A percentile compares a stretch with the other conserved stretches of the same genome.
Conservation (phyloP, 2,113 vertebrate species). For the Lasiurus borealis region DNA sequence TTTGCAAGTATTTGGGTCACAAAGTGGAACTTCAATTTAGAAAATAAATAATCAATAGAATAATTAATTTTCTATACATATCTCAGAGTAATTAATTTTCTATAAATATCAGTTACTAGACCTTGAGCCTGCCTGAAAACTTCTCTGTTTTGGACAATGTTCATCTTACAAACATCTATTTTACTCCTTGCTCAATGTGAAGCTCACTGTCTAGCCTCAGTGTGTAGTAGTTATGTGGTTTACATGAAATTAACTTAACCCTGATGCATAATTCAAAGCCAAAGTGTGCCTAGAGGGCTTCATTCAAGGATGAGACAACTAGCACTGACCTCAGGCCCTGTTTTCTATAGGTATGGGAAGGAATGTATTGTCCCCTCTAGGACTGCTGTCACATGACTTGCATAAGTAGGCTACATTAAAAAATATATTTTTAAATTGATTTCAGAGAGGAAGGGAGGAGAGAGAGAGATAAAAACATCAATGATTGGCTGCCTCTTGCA, state of each 20-base stretch:
- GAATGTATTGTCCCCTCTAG: neutral
- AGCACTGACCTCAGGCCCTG: neutral
- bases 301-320: neutral
- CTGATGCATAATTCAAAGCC: neutral
- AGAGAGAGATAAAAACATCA: no score
- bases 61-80: neutral
- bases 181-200: neutral
- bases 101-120: neutral
- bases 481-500: no score
- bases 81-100: neutral
- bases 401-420: neutral
- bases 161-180: neutral
- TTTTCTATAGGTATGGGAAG: neutral
- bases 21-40: constrained; percentile 45
- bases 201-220: neutral
- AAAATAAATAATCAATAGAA: neutral
- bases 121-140: neutral
- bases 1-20: constrained; percentile 56
- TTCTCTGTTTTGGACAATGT: neutral
- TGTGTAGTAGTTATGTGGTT: neutral
- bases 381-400: neutral
- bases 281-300: neutral
- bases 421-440: no score
- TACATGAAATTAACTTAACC: neutral
- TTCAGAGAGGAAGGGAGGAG: no score